A percentile compares a stretch with the other conserved stretches of the same genome.
These are phyloP conservation scores for Tiliacea aurago DNA, from an alignment of 2,888 invertebrate species.

Conservation along the genomic window DNA sequence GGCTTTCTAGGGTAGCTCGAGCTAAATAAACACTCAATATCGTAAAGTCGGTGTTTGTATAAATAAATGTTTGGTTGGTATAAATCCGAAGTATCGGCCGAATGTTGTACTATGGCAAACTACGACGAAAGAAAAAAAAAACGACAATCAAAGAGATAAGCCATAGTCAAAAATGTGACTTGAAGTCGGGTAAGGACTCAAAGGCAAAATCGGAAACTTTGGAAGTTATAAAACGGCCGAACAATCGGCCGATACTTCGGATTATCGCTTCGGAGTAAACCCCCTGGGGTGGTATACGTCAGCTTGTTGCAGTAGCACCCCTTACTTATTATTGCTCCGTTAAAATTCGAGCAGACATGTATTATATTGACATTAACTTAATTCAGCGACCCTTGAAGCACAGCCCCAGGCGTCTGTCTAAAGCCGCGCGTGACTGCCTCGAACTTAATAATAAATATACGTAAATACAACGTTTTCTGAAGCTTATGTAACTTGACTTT, in stretches of 20 bases:
- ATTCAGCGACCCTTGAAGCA: slow-evolving; percentile 31
- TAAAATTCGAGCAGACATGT: slow-evolving; percentile 21
- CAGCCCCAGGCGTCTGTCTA: slow-evolving; percentile 39
- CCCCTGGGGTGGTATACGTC: neutral
- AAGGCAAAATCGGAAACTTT: too few species aligned
- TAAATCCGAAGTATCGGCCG: too few species aligned
- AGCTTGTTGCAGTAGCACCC: too few species aligned
- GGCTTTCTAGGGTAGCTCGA: neutral
- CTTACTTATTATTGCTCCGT: slow-evolving; percentile 17
- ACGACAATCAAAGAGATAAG: too few species aligned
- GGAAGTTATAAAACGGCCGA: too few species aligned
- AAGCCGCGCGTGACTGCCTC: slow-evolving; percentile 36
- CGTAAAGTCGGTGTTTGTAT: slow-evolving; percentile 3
- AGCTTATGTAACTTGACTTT: slow-evolving; percentile 39
- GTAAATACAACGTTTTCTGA: slow-evolving; percentile 32
- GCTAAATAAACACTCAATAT: slow-evolving; percentile 30
- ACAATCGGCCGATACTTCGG: too few species aligned
- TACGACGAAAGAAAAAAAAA: too few species aligned
- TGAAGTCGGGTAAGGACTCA: too few species aligned
- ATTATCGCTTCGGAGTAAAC: too few species aligned
- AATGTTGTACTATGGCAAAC: too few species aligned
- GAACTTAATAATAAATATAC: slow-evolving; percentile 42
- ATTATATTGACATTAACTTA: slow-evolving; percentile 47
- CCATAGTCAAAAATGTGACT: too few species aligned
- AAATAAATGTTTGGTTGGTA: too few species aligned